phyloP scores from a whole-genome alignment of 2,888 invertebrate species.

The Drosophila melanocephala region DNA sequence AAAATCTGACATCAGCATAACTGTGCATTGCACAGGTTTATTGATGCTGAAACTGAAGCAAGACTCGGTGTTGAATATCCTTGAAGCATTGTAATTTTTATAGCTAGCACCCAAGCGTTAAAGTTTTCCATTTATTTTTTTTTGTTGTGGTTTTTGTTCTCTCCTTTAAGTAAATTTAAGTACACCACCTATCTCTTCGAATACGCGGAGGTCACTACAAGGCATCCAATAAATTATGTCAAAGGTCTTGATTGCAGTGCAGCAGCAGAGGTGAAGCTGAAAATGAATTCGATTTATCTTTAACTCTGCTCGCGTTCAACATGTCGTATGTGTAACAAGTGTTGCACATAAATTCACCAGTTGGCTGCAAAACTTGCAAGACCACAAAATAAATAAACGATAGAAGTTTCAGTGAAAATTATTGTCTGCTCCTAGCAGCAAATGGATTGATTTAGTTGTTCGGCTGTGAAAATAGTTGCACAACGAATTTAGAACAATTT shows the following conservation, averaged over 20 bases:
- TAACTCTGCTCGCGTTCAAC: conserved; percentile 52
- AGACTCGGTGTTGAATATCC: background rate
- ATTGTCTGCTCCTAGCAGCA: conserved; percentile 25
- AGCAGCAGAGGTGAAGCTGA: conserved; percentile 28
- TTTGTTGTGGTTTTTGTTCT: background rate
- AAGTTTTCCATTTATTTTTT: background rate
- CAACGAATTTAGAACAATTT: conserved; percentile 46
- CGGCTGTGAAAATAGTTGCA: conserved; percentile 25
- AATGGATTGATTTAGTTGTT: conserved; percentile 51
- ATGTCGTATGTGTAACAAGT: conserved; percentile 67
- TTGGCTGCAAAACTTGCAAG: conserved; percentile 25
- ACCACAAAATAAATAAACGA: conserved; percentile 61
- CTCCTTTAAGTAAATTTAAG: background rate
- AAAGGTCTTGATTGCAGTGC: conserved; percentile 45
- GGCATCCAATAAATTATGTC: conserved; percentile 63
- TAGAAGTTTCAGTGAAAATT: conserved; percentile 42
- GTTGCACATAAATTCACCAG: conserved; percentile 58
- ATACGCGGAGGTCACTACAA: conserved; percentile 12
- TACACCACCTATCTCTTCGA: background rate
- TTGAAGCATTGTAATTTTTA: background rate
- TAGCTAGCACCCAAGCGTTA: background rate
- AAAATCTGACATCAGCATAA: conserved; percentile 3
- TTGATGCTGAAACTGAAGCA: background rate
- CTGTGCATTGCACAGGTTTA: conserved; percentile 6
- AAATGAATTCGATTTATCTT: conserved; percentile 71